Conservation (phyloP, 2,888 invertebrate species). For the Abscondita cerata region DNA sequence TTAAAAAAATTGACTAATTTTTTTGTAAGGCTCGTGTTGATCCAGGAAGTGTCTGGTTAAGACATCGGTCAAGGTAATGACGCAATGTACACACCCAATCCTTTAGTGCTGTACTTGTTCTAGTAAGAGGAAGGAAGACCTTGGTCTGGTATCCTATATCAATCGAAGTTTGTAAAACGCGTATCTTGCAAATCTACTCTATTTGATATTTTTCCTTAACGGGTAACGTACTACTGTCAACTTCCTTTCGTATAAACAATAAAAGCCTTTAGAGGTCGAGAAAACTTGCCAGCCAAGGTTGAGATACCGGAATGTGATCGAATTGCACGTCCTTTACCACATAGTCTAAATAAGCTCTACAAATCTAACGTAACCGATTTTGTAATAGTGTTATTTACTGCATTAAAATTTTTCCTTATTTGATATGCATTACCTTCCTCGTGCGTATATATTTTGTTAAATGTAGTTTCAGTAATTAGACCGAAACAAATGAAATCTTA, state of each 20-base stretch:
- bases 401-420: conserved; percentile 12
- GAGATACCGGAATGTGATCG: conserved; percentile 17
- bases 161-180: no score
- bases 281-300: conserved; percentile 13
- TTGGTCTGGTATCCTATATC: background rate
- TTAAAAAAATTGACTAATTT: no score
- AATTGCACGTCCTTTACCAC: conserved; percentile 18
- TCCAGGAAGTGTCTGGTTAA: conserved; percentile 4
- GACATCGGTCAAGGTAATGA: conserved; percentile 26
- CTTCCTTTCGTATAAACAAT: background rate
- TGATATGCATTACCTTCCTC: conserved; percentile 6
- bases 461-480: conserved; percentile 11
- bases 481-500: conserved; percentile 16
- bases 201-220: background rate
- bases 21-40: background rate
- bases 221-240: background rate
- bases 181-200: background rate
- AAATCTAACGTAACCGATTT: conserved; percentile 18
- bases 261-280: background rate
- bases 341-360: conserved; percentile 10
- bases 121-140: conserved; percentile 12
- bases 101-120: conserved; percentile 5
- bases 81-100: conserved; percentile 25
- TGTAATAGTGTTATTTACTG: conserved; percentile 19
- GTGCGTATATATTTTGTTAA: conserved; percentile 14